phyloP scores from a whole-genome alignment of 2,113 vertebrate species.

The Lates calcarifer region DNA sequence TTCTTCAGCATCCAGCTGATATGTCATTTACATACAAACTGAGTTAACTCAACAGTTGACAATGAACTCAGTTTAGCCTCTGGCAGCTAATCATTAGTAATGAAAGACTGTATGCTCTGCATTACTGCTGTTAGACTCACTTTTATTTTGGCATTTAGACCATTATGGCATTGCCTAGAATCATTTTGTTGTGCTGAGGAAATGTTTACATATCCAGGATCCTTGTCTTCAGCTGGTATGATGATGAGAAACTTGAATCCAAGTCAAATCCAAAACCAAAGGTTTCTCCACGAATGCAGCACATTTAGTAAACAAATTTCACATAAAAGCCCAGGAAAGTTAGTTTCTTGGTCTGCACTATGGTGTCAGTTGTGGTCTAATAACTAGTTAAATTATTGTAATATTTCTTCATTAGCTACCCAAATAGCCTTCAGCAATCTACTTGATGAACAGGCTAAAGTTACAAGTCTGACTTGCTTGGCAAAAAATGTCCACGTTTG shows the following conservation, averaged over 20 bases:
- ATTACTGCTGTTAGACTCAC: neutral
- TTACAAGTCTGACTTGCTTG: slow-evolving; percentile 2
- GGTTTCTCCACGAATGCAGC: neutral
- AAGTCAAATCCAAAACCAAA: neutral
- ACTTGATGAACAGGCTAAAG: slow-evolving; percentile 15
- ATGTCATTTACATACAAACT: too few species aligned
- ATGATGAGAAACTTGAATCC: neutral
- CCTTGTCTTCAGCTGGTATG: neutral
- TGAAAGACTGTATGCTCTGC: neutral
- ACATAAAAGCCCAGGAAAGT: neutral
- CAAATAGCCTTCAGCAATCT: neutral
- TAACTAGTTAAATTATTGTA: slow-evolving; percentile 25
- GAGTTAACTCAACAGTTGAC: neutral
- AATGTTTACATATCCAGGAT: neutral
- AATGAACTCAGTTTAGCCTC: too few species aligned
- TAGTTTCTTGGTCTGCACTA: too few species aligned
- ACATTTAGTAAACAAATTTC: neutral
- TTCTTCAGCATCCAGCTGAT: neutral
- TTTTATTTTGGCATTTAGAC: neutral
- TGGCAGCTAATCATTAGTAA: neutral
- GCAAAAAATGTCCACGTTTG: slow-evolving; percentile 19
- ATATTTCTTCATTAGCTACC: slow-evolving; percentile 33
- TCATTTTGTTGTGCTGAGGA: too few species aligned
- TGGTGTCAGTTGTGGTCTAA: neutral
- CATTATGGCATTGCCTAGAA: neutral